Base-by-base conservation (phyloP, 1,140 invertebrate species). In the Scylla paramamosain region DNA sequence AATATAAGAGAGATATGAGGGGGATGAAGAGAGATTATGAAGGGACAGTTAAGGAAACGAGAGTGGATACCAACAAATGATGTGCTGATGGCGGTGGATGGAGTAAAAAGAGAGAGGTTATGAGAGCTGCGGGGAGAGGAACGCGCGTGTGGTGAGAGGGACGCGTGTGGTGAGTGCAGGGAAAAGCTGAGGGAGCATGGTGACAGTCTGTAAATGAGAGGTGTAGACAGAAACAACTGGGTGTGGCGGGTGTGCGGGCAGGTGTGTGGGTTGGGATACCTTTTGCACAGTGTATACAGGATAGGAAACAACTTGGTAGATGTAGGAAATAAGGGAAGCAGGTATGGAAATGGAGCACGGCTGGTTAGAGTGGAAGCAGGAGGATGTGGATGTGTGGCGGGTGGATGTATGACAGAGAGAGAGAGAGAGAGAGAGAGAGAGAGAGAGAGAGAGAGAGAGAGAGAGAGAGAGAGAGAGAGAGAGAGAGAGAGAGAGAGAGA, bases 21-120 rank as follows among this genome's bases (percentile, higher is more conserved):
- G 67, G 25, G 20, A 77, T 77, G 67, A 77, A n/a, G 67, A 77
- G 67, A 77, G 67, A 77, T 77, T 77, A 77, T 77, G 67, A 77
- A n/a, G 67, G 25, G 67, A n/a, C 67, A 77, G 67, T 77, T 77
- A 77, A n/a, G 67, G 25, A n/a, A 77, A 77, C 16, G 25, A n/a
- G 25, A n/a, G 67, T n/a, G 67, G 67, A 77, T 77, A 77, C 67
- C 67, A 59, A 59, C 67, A 8, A 77, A 25, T n/a, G 67, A 77
- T n/a, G 67, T 77, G 67, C 52, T 77, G 67, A 77, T 25, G 67
- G 67, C 25, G 52, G 67, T 77, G 67, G 4, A n/a, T 6, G n/a
- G 67, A 20, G n/a, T 3, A n/a, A 77, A 77, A 77, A 77, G n/a
- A 77, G 25, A 59, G 25, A 77, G 67, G 67, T 77, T 77, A 77